Conservation (phyloP, 1,140 invertebrate genomes). For the Papilio polytes region DNA sequence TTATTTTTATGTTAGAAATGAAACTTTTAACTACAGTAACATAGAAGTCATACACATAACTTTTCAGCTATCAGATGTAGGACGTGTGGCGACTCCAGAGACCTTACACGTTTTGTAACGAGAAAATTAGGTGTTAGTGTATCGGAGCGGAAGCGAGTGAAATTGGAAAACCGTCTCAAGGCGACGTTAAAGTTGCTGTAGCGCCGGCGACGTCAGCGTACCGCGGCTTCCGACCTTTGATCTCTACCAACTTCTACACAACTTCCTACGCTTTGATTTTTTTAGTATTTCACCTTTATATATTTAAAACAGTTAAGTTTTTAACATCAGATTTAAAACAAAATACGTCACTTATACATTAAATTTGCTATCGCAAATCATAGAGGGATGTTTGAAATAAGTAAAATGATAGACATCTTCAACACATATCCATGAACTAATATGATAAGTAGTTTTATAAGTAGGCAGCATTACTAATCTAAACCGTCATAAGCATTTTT, state of each 20-base stretch:
- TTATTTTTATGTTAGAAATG: no score
- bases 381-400: no score
- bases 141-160: not conserved
- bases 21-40: not conserved
- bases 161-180: constrained; percentile 25
- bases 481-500: no score
- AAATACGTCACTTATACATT: not conserved
- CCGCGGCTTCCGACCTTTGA: not conserved
- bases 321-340: not conserved
- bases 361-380: not conserved
- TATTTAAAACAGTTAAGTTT: not conserved
- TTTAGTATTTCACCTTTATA: not conserved
- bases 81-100: not conserved
- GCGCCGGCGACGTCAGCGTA: not conserved
- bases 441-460: no score
- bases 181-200: not conserved
- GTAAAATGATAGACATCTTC: no score
- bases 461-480: no score
- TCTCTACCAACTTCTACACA: not conserved
- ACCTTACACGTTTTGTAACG: not conserved
- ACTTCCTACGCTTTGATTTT: constrained; percentile 5
- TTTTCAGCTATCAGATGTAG: not conserved
- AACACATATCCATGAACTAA: no score
- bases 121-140: constrained; percentile 33
- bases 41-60: not conserved